Evolutionary conservation across 2,113 vertebrate species (phyloP), one percentile per base, ranked within the genome.

Genomic region (Alosa alosa): DNA sequence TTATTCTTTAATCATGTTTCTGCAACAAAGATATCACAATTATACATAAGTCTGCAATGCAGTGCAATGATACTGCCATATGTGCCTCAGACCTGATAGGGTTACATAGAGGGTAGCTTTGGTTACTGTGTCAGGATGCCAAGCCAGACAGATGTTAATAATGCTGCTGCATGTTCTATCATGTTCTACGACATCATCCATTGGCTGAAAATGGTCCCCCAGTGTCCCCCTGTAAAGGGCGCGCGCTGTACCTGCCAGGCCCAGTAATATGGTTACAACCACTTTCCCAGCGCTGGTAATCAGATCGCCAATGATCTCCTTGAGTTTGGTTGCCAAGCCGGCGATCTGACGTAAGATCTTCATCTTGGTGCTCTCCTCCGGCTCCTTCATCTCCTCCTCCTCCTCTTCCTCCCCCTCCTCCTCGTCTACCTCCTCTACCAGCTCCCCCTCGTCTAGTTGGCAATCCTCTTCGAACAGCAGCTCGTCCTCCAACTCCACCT

Each of bases 241-340:
- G 6, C 39, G 25, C 39, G 10, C 25, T 1, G 89, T 91, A 97
- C 97, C 96, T 93, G 96, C 96, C 88, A 97, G 93, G 86, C 97
- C 97, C 90, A 99, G 95, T 89, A 98, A 93, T 90, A 96, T 94
- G 0, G 96, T 98, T 88, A 99, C 95, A 84, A 99, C 96, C 85
- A 97, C 95, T 93, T 97, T 97, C 85, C 97, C 97, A 84, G 97
- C 97, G 0, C 96, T 97, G 36, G 95, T 95, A 82, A 97, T 97
- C 92, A 97, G 95, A 90, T 96, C 94, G 89, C 96, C 97, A 90
- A 98, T 92, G 89, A 97, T 95, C 87, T 96, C 94, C 87, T 97
- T 97, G 52, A 96, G 91, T 94, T 88, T 96, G 88, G 95, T 95
- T 50, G 97, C 95, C 82, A 97, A 31, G 0, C 85, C 94, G 82